Evolutionary conservation across 2,113 vertebrate genomes (phyloP).

Genomic region (Halcyon malimbica): DNA sequence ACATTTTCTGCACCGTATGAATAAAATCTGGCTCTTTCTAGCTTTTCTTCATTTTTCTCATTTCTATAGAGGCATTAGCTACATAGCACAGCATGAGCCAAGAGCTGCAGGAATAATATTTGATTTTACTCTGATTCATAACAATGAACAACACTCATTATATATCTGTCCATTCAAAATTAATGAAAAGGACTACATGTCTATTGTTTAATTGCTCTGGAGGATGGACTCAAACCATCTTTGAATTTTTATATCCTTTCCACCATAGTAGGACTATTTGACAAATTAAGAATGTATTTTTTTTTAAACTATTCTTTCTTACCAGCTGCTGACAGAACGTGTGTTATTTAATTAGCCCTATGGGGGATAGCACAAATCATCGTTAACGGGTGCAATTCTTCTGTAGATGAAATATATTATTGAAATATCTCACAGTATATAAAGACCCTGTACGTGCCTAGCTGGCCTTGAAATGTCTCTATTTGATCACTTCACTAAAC

Average conservation of each 20-base stretch:
- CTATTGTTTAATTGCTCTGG: neutral
- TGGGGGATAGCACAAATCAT: neutral
- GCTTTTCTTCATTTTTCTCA: slow-evolving; percentile 12
- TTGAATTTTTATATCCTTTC: neutral
- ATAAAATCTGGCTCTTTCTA: neutral
- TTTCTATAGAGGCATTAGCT: neutral
- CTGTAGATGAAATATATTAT: neutral
- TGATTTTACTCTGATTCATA: neutral
- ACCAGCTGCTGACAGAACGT: neutral
- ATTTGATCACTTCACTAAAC: neutral
- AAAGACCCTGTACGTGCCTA: neutral
- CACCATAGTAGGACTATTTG: neutral
- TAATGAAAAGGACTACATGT: neutral
- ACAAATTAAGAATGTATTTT: neutral
- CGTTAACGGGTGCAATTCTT: neutral
- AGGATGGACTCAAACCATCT: neutral
- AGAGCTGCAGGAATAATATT: neutral
- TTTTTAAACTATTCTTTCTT: neutral
- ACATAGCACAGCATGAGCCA: neutral
- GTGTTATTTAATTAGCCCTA: neutral
- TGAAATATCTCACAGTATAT: neutral
- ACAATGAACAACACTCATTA: neutral
- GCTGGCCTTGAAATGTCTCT: neutral
- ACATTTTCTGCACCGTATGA: neutral
- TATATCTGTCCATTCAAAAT: neutral